Conservation (phyloP, 2,113 vertebrate genomes). For the Aspiorhynchus laticeps region DNA sequence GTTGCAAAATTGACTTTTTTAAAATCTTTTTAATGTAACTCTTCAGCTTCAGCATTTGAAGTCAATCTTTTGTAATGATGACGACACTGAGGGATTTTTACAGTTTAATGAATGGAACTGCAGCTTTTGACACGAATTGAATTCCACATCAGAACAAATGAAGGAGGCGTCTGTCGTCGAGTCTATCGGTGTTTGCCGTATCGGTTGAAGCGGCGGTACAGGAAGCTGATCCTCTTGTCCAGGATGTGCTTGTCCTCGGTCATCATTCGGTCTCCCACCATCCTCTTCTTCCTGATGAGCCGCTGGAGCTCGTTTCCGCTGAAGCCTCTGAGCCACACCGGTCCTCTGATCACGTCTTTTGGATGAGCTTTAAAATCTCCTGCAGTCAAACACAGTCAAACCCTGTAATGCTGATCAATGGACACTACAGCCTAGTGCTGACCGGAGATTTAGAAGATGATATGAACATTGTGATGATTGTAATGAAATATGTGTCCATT, state of each 20-base stretch:
- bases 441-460: neutral
- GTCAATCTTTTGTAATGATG: neutral
- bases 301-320: conserved; percentile 89
- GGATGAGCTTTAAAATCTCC: conserved; percentile 90
- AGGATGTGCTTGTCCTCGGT: conserved; percentile 82
- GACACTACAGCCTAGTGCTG: neutral
- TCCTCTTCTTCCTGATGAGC: conserved; percentile 83
- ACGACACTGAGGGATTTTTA: neutral
- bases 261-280: conserved; percentile 92
- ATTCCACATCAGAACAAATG: neutral
- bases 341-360: conserved; percentile 83
- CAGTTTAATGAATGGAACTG: neutral
- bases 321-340: conserved; percentile 88
- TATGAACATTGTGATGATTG: neutral
- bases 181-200: conserved; percentile 83
- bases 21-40: neutral
- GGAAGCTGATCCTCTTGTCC: conserved; percentile 86
- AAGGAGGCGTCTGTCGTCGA: neutral
- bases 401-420: neutral
- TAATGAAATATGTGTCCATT: neutral
- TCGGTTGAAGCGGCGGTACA: conserved; percentile 90
- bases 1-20: neutral
- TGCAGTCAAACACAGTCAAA: conserved; percentile 63
- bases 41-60: neutral
- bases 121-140: neutral